phyloP scores from a whole-genome alignment of 2,888 invertebrate species.

The Napeogenes sylphis region DNA sequence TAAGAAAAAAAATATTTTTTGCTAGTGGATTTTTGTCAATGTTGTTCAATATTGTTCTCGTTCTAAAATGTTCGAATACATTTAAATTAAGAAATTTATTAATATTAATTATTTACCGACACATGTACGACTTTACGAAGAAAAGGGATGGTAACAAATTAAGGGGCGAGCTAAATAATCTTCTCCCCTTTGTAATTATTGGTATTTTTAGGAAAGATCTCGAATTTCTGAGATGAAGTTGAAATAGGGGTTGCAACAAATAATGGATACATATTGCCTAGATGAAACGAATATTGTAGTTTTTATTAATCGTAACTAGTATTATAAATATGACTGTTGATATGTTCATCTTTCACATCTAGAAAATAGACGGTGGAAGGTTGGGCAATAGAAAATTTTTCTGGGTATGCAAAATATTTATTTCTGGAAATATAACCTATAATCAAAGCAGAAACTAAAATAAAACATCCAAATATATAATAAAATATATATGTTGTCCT shows the following conservation, averaged over 20 bases:
- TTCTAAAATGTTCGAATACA: too few species aligned
- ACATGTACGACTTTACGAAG: constrained; percentile 14
- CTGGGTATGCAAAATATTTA: too few species aligned
- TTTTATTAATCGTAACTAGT: background rate
- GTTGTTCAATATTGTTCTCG: constrained; percentile 8
- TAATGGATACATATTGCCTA: constrained; percentile 21
- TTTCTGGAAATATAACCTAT: too few species aligned
- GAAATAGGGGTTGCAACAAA: constrained; percentile 35
- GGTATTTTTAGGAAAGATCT: constrained; percentile 58
- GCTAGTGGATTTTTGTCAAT: too few species aligned
- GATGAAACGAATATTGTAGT: constrained; percentile 20
- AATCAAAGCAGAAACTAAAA: too few species aligned
- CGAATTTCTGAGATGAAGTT: constrained; percentile 48
- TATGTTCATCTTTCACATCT: too few species aligned
- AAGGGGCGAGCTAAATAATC: constrained; percentile 49
- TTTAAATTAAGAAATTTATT: too few species aligned
- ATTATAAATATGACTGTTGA: background rate
- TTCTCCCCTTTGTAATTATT: constrained; percentile 62
- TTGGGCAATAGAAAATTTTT: too few species aligned
- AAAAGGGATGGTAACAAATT: constrained; percentile 33
- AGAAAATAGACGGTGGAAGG: too few species aligned
- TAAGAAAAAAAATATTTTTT: background rate
- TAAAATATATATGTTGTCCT: background rate
- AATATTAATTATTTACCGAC: too few species aligned
- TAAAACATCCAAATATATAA: too few species aligned